Conservation (phyloP, 2,113 vertebrate species). For the Pelecanus crispus region DNA sequence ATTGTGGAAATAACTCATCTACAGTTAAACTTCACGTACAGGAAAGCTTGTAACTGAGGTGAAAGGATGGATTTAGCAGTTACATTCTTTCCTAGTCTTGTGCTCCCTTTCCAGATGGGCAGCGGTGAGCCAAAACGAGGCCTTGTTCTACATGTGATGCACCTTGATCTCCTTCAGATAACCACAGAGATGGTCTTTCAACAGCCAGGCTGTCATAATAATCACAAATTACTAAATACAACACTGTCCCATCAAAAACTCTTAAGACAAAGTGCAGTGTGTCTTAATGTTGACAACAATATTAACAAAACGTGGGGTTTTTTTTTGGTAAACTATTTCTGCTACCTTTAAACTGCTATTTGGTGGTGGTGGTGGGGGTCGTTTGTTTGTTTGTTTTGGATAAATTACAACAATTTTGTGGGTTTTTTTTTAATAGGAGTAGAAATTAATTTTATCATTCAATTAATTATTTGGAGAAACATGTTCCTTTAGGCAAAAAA, state of each 20-base stretch:
- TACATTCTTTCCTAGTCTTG: background rate
- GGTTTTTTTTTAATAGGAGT: background rate
- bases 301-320: background rate
- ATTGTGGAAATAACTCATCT: slow-evolving; percentile 28
- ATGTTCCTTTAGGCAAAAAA: background rate
- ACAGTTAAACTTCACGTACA: background rate
- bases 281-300: background rate
- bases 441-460: background rate
- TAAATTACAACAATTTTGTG: background rate
- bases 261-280: background rate
- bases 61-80: background rate
- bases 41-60: background rate
- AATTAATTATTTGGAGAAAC: background rate
- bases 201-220: background rate
- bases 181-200: background rate
- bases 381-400: background rate
- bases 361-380: no score
- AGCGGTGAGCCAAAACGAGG: background rate
- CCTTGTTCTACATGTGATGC: background rate
- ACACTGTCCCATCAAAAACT: background rate
- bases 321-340: background rate
- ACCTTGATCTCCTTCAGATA: background rate
- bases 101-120: background rate
- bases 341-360: background rate
- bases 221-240: background rate